Conservation (phyloP, 2,888 invertebrate species). For the Agonopterix alstromeriana region DNA sequence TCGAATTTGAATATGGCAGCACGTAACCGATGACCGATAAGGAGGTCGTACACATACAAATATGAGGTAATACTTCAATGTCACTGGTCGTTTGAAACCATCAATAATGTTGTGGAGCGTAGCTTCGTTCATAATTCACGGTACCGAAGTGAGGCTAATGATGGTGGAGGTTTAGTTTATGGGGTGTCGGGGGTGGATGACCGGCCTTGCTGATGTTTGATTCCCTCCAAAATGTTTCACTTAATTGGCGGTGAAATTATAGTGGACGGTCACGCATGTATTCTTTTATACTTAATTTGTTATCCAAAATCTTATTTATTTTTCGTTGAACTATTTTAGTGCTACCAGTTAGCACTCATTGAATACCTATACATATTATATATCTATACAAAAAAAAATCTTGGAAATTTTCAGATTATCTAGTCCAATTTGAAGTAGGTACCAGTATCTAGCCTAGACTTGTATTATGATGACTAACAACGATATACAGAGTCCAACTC, state of each 20-base stretch:
- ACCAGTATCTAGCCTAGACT: too few species aligned
- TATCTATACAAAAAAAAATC: too few species aligned
- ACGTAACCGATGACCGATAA: slow-evolving; percentile 69
- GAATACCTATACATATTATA: too few species aligned
- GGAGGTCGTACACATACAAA: slow-evolving; percentile 48
- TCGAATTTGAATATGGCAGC: slow-evolving; percentile 60
- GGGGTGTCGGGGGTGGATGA: slow-evolving; percentile 32
- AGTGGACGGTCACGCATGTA: slow-evolving; percentile 50
- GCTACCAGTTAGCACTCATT: too few species aligned
- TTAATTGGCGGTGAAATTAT: slow-evolving; percentile 56
- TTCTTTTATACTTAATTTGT: neutral
- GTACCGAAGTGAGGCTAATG: slow-evolving; percentile 31
- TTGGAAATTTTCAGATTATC: too few species aligned
- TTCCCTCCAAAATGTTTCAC: slow-evolving; percentile 36
- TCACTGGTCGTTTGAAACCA: slow-evolving; percentile 19
- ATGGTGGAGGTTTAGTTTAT: slow-evolving; percentile 19
- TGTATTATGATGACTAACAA: too few species aligned
- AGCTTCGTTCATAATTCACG: slow-evolving; percentile 36
- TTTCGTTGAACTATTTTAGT: too few species aligned
- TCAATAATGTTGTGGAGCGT: slow-evolving; percentile 6
- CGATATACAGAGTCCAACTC: too few species aligned
- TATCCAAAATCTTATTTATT: too few species aligned
- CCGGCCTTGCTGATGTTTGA: slow-evolving; percentile 52
- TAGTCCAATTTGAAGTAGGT: too few species aligned
- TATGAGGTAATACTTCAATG: slow-evolving; percentile 60